Evolutionary conservation across 2,113 vertebrate species (phyloP).

Genomic region (Meleagris gallopavo): DNA sequence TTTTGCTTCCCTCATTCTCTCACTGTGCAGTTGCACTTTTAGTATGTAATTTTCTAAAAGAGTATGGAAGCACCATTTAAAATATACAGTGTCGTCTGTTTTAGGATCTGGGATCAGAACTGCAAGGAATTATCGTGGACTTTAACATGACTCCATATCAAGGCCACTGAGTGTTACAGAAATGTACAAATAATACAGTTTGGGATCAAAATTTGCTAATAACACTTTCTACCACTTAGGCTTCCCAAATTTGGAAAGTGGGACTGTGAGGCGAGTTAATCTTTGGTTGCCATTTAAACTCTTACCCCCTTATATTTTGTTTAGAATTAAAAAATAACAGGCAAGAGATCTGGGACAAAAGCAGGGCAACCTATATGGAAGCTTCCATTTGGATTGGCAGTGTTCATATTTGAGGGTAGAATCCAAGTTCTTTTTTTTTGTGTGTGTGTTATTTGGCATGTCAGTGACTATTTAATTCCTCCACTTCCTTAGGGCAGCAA

Average conservation of each 20-base stretch:
- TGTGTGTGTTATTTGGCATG: background rate
- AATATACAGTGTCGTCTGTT: background rate
- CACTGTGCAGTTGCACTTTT: conserved; percentile 3
- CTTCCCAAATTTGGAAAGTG: background rate
- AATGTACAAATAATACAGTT: background rate
- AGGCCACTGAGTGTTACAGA: background rate
- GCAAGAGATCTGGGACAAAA: background rate
- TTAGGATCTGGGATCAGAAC: background rate
- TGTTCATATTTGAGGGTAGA: background rate
- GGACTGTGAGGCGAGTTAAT: background rate
- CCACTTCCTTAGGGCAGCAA: background rate
- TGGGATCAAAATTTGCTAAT: background rate
- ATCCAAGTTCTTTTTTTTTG: background rate
- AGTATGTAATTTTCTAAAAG: background rate
- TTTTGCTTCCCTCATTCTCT: background rate
- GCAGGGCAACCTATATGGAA: background rate
- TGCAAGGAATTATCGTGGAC: background rate
- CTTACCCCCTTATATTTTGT: background rate
- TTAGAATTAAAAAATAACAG: background rate
- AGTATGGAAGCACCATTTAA: background rate
- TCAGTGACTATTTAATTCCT: background rate
- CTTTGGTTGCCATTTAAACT: background rate
- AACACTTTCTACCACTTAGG: background rate
- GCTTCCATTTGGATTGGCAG: background rate
- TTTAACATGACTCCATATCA: background rate